Evolutionary conservation across 2,797 vertebrate genomes (phyloP).

Genomic region (Catharus ustulatus): DNA sequence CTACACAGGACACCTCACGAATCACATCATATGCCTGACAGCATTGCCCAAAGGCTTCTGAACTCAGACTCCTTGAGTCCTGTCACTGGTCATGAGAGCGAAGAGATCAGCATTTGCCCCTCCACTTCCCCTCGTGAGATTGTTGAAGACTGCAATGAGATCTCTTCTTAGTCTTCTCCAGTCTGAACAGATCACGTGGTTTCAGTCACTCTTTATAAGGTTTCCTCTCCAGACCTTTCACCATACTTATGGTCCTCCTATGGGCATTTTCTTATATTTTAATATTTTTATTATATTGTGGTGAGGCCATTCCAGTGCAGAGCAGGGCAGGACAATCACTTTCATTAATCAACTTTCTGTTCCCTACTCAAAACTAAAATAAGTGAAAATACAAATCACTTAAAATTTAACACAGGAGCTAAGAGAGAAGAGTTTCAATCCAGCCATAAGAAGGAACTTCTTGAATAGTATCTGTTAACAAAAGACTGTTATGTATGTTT

Average conservation of each 20-base stretch:
- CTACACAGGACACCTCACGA: neutral
- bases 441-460: neutral
- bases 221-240: neutral
- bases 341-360: neutral
- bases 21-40: neutral
- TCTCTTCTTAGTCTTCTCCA: neutral
- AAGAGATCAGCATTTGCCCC: neutral
- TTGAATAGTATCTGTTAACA: neutral
- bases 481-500: neutral
- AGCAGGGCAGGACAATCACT: neutral
- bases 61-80: neutral
- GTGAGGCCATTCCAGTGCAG: neutral
- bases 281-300: neutral
- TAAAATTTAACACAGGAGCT: neutral
- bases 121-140: fast-evolving
- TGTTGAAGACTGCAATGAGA: neutral
- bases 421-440: neutral
- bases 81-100: neutral
- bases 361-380: neutral
- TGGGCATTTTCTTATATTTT: neutral
- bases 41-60: neutral
- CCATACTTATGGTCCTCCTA: neutral
- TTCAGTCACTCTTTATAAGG: neutral
- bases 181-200: neutral
- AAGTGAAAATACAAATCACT: neutral